Base-by-base conservation (phyloP, 2,797 vertebrate genomes). In the Rallus crepitans region DNA sequence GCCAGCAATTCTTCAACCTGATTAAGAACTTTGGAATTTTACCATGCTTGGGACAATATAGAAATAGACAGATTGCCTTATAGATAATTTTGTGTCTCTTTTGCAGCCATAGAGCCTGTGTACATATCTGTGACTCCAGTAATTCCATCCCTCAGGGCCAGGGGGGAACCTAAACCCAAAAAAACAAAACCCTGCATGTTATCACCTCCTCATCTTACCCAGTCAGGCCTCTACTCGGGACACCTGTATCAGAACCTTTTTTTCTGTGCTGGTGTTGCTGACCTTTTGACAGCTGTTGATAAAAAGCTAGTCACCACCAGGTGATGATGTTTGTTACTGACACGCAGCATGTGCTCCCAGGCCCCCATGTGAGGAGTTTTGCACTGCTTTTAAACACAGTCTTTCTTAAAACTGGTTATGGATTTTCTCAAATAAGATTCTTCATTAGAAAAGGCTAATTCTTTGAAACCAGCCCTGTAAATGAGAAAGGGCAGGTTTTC, bases 201-300 rank as follows among this genome's bases (percentile, higher is more conserved):
- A 87, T 82, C 79, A 39, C 70, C 60, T 77, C 52, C 28, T 82
- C 39, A 85, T 83, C 87, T 82, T 89, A 68, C 33, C n/a, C 25
- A 15, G 24, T 90, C 70, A 93, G 71, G 48, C 37, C 71, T 94
- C 25, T 72, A 31, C 48, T 61, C 37, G 24, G 47, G 59, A 70
- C 45, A 72, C 27, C 47, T 79, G 39, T 63, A 82, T 89, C 92
- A 93, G 63, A 83, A 82, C 42, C 39, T 72, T 84, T 65, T 73
- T 72, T 71, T 37, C 70, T 87, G 13, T 82, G 39, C 52, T 84
- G 35, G 4, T 59, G 59, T 90, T 95, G 77, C 73, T 94, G 73
- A 92, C 77, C 56, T 93, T 91, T 89, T 84, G 73, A 56, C 37
- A 87, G 47, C 40, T 79, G 20, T 28, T 91, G 90, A 89, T 65